Evolutionary conservation across 2,888 invertebrate genomes (phyloP).

Genomic region (Eupeodes latifasciatus): DNA sequence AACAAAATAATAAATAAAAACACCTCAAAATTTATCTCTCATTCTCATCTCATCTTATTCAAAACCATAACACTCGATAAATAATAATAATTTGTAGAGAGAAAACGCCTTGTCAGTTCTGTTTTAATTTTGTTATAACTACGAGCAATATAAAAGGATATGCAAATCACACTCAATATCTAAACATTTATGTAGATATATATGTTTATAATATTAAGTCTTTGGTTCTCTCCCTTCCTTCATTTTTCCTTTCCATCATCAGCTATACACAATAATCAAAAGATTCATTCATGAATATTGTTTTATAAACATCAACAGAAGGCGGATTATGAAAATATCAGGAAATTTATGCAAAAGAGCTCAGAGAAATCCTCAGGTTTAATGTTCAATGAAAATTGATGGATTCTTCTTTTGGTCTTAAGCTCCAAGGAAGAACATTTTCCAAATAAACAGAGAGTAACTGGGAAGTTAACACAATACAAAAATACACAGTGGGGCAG

Average conservation of each 20-base stretch:
- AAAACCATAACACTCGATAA: conserved; percentile 3
- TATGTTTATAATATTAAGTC: too few relatives aligned
- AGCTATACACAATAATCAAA: conserved; percentile 18
- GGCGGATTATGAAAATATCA: conserved; percentile 50
- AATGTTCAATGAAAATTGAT: conserved; percentile 39
- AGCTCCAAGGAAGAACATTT: conserved; percentile 10
- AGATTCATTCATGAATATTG: conserved; percentile 54
- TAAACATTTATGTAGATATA: not conserved
- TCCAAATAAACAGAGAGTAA: conserved; percentile 21
- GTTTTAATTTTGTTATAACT: conserved; percentile 28
- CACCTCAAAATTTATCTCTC: too few relatives aligned
- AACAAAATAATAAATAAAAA: too few relatives aligned
- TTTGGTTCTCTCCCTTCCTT: too few relatives aligned
- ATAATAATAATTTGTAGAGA: conserved; percentile 2
- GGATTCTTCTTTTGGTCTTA: not conserved
- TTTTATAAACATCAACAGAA: conserved; percentile 42
- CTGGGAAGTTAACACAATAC: not conserved
- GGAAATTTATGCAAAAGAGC: conserved; percentile 60
- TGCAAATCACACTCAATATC: conserved; percentile 21
- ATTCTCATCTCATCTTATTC: not conserved
- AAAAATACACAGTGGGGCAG: conserved; percentile 3
- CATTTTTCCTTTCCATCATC: not conserved
- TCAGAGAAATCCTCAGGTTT: conserved; percentile 39
- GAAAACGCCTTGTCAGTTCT: not conserved
- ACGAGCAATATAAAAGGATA: not conserved